phyloP scores from a whole-genome alignment of 2,113 vertebrate genomes.

The Cricetomys ansorgei region DNA sequence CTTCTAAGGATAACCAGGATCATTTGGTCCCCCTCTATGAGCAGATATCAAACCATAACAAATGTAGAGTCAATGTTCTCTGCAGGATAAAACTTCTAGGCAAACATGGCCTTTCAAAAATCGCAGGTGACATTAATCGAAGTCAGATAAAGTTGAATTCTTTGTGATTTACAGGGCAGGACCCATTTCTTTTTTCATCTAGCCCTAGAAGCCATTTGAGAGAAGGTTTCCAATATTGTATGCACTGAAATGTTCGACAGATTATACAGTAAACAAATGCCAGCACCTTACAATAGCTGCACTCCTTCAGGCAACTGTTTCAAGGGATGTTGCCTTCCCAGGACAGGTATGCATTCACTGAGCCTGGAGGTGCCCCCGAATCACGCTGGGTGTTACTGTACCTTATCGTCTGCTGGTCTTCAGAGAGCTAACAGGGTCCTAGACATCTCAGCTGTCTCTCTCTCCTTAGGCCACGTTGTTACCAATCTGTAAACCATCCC shows the following conservation, averaged over 20 bases:
- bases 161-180: background rate
- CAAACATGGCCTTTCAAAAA: background rate
- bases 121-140: background rate
- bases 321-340: background rate
- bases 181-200: background rate
- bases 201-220: background rate
- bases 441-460: background rate
- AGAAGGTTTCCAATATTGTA: background rate
- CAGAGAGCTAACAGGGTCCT: background rate
- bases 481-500: background rate
- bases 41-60: background rate
- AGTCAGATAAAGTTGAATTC: background rate
- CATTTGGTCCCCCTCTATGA: background rate
- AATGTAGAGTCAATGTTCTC: slow-evolving; percentile 23
- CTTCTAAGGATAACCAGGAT: background rate
- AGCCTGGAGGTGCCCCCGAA: slow-evolving; percentile 8
- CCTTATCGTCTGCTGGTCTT: background rate
- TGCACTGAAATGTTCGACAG: background rate
- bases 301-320: background rate
- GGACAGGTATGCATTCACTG: background rate
- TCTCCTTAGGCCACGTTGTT: background rate
- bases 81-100: background rate
- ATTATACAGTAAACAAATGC: background rate
- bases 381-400: background rate
- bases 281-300: background rate